Percentiles rank a stretch among this genome's conserved stretches.
phyloP scores from a whole-genome alignment of 2,113 vertebrate species.

The Rhynchopsitta pachyrhyncha region DNA sequence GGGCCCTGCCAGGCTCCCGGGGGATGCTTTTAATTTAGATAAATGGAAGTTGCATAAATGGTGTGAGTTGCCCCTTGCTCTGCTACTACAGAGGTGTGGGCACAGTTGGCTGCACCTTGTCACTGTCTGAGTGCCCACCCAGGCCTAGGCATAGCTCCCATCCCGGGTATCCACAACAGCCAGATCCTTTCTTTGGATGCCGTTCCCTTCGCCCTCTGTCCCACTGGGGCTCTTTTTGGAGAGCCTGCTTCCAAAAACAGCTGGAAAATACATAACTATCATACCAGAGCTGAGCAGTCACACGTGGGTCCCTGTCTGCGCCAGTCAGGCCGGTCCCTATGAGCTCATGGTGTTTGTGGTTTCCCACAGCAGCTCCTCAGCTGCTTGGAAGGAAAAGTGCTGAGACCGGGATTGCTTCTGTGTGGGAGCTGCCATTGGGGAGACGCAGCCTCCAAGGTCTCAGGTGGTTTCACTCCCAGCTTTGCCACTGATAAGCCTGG shows the following conservation, averaged over 20 bases:
- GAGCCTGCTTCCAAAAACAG: not conserved
- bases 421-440: not conserved
- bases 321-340: not conserved
- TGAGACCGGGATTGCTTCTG: not conserved
- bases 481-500: not conserved
- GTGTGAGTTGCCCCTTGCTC: not conserved
- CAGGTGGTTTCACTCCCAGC: not conserved
- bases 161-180: fast-evolving
- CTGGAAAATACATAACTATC: not conserved
- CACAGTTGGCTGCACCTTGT: not conserved
- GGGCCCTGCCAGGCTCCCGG: conserved; percentile 25
- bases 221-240: not conserved
- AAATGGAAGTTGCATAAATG: conserved; percentile 24
- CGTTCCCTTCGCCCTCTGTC: not conserved
- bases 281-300: not conserved
- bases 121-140: not conserved
- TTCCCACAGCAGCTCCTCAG: not conserved
- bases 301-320: fast-evolving
- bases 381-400: not conserved
- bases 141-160: not conserved
- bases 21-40: conserved; percentile 44
- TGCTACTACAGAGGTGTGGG: not conserved
- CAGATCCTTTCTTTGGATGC: not conserved
- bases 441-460: not conserved
- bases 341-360: not conserved